Evolutionary conservation across 1,140 invertebrate genomes (phyloP).

Genomic region (Euura lappo): DNA sequence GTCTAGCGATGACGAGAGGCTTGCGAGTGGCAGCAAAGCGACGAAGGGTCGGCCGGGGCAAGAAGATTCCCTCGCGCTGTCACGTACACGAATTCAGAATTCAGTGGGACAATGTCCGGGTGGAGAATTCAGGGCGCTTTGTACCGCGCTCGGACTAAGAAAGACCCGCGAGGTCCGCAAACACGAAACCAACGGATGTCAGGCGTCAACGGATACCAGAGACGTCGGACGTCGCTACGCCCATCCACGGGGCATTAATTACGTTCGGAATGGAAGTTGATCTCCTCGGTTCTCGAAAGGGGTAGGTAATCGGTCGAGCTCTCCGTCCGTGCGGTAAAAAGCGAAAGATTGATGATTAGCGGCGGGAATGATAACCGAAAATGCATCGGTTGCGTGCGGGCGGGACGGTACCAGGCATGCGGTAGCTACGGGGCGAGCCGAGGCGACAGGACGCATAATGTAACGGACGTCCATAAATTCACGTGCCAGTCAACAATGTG

Average conservation of each 20-base stretch:
- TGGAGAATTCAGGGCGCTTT: too few relatives aligned
- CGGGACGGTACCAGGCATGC: slow-evolving; percentile 52
- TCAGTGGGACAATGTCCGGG: slow-evolving; percentile 13
- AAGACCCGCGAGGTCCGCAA: too few relatives aligned
- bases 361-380: slow-evolving; percentile 29
- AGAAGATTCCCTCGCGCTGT: slow-evolving; percentile 47
- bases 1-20: background rate
- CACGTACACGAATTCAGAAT: slow-evolving; percentile 37
- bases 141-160: too few relatives aligned
- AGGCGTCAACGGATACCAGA: background rate
- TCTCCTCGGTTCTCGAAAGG: too few relatives aligned
- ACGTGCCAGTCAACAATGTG: slow-evolving; percentile 61
- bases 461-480: slow-evolving; percentile 61
- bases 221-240: slow-evolving; percentile 18
- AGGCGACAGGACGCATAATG: slow-evolving; percentile 58
- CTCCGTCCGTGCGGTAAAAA: background rate
- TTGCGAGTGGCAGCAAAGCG: background rate
- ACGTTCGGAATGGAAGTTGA: too few relatives aligned
- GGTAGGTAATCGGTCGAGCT: background rate
- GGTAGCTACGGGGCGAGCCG: slow-evolving; percentile 41
- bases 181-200: too few relatives aligned
- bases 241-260: too few relatives aligned
- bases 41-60: slow-evolving; percentile 30
- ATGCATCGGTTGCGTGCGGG: slow-evolving; percentile 54
- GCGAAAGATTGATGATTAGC: background rate